Percentiles rank a stretch among this genome's conserved stretches.
Evolutionary conservation across 2,797 vertebrate genomes (phyloP).

Genomic region (Sebastes itinus): DNA sequence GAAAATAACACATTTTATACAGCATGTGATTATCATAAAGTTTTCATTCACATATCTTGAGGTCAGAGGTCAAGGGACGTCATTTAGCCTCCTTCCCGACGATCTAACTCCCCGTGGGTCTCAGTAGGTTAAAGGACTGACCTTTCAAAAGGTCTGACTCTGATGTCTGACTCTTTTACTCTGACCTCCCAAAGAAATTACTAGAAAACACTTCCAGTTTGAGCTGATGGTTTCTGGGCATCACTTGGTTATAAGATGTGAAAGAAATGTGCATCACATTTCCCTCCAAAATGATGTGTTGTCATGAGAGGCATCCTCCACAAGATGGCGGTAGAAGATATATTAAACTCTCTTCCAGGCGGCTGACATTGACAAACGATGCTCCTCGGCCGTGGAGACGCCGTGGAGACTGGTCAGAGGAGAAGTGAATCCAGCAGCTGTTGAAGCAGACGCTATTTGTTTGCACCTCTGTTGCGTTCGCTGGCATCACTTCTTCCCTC

Average conservation of each 20-base stretch:
- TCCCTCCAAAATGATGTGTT: not conserved
- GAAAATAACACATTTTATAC: too few species aligned
- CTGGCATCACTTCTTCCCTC: conserved; percentile 4
- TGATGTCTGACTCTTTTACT: too few species aligned
- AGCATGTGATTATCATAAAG: too few species aligned
- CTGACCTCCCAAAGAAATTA: too few species aligned
- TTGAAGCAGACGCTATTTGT: conserved; percentile 51
- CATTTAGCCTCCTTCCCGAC: too few species aligned
- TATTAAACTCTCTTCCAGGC: not conserved
- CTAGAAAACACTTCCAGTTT: not conserved
- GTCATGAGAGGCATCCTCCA: conserved; percentile 21
- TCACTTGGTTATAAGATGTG: not conserved
- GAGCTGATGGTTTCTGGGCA: not conserved
- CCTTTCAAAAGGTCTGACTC: too few species aligned
- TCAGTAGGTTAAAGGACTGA: too few species aligned
- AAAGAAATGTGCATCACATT: not conserved
- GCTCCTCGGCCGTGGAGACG: not conserved
- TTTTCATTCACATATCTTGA: too few species aligned
- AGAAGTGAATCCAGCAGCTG: conserved; percentile 46
- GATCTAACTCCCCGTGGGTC: too few species aligned
- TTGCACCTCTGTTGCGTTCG: conserved; percentile 28
- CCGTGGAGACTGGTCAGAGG: conserved; percentile 26
- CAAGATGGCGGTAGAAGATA: conserved; percentile 60
- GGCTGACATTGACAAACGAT: conserved; percentile 49
- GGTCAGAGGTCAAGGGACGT: too few species aligned